Evolutionary conservation across 2,888 invertebrate species (phyloP).

Genomic region (Autographa pulchrina): DNA sequence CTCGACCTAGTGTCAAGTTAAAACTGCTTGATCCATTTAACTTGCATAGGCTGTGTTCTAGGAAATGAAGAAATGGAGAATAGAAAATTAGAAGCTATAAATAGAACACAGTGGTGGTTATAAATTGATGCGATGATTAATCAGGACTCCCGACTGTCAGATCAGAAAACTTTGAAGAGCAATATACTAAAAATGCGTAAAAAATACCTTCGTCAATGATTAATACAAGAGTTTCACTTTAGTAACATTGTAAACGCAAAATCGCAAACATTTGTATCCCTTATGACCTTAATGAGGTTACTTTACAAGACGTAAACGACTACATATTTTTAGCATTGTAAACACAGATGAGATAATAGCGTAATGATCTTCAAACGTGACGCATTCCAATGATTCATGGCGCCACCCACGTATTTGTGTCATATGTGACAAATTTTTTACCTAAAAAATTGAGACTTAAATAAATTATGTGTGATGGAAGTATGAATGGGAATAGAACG

Average conservation of each 20-base stretch:
- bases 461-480: conserved; percentile 10
- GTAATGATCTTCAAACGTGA: conserved; percentile 39
- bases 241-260: neutral
- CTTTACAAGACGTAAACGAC: neutral
- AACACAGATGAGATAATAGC: conserved; percentile 36
- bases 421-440: conserved; percentile 41
- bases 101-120: too few species aligned
- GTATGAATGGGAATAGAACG: conserved; percentile 26
- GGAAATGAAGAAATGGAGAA: neutral
- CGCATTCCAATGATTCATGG: conserved; percentile 53
- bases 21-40: conserved; percentile 55
- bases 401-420: conserved; percentile 52
- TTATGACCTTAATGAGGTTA: neutral
- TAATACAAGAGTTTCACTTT: neutral
- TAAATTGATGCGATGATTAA: too few species aligned
- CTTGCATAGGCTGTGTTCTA: conserved; percentile 25
- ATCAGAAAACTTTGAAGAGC: neutral
- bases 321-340: conserved; percentile 23
- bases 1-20: conserved; percentile 54
- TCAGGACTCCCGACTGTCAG: too few species aligned
- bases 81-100: neutral
- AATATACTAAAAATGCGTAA: neutral
- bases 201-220: too few species aligned
- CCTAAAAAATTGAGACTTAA: conserved; percentile 20
- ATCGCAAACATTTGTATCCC: neutral